phyloP scores from a whole-genome alignment of 2,797 vertebrate genomes.

The Trachops cirrhosus region DNA sequence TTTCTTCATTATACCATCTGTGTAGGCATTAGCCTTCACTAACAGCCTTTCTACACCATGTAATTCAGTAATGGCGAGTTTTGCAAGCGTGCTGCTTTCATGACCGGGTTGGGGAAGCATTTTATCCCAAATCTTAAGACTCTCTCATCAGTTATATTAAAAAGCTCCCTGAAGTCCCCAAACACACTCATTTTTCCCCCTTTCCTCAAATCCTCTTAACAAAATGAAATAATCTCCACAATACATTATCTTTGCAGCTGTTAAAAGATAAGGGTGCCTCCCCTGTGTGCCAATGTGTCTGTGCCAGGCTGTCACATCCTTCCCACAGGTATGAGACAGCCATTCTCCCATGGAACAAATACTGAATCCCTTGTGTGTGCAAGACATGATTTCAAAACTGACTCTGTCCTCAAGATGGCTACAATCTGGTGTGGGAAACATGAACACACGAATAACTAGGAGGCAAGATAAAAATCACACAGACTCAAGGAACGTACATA shows the following conservation, averaged over 20 bases:
- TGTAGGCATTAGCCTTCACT: constrained; percentile 83
- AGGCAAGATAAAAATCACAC: background rate
- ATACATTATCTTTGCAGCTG: constrained; percentile 52
- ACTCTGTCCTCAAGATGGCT: constrained; percentile 5
- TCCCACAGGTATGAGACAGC: background rate
- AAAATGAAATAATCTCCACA: constrained; percentile 74
- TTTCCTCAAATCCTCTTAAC: constrained; percentile 72
- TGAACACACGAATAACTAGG: background rate
- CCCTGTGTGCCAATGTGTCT: background rate
- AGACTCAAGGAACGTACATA: background rate
- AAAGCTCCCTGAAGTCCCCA: constrained; percentile 59
- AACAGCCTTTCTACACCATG: constrained; percentile 83
- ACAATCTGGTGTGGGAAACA: background rate
- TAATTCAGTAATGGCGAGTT: constrained; percentile 83
- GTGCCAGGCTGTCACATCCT: background rate
- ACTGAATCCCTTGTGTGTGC: background rate
- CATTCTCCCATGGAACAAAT: background rate
- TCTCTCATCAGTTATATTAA: constrained; percentile 80
- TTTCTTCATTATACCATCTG: constrained; percentile 85
- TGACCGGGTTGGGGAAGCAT: constrained; percentile 78
- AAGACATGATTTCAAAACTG: background rate
- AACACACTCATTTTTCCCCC: constrained; percentile 60
- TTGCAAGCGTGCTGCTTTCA: constrained; percentile 78
- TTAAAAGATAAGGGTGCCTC: constrained; percentile 60
- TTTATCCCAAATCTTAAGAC: constrained; percentile 83